Evolutionary conservation across 1,140 invertebrate genomes (phyloP), one percentile per base, ranked within the genome.

Genomic region (Tetranychus urticae): DNA sequence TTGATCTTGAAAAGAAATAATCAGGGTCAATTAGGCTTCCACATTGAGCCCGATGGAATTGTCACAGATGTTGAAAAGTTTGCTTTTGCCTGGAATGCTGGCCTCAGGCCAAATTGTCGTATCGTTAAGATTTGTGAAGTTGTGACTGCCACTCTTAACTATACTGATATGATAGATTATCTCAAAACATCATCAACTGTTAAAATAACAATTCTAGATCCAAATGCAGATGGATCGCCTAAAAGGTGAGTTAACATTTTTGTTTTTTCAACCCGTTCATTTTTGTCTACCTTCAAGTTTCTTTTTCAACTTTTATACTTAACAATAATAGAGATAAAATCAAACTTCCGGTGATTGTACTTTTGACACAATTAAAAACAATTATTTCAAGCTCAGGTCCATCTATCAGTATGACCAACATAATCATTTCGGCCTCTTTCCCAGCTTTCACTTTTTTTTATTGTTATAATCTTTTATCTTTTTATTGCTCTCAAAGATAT

Each of bases 111-210:
- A 72, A 88, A 88, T 14, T 86, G 85, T 35, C 77, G 90, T 42
- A 77, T 97, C 59, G 86, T 96, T 14, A 89, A 97, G 76, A 88
- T 91, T 63, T 90, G 87, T 70, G 86, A 89, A 73, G 79, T 85
- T 7, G 85, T 88, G 6, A 86, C 92, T 23, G 83, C 85, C 6
- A 91, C 89, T 0, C 73, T 94, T 60, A 84, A 80, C 23, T 86
- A 93, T 73, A 88, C 94, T 70, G 85, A 91, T 70, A 90, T 96
- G 80, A 86, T 92, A 5, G 88, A 93, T 73, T 75, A 93, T 54
- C 74, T 96, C 23, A 87, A 92, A 68, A 96, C 88, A 1, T 89
- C 88, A 23, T 79, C 81, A 52, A 81, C 84, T 63, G 85, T 91
- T 3, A 84, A 83, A 13, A 79, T 91, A 6, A 84, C 84, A 48